Evolutionary conservation across 2,888 invertebrate genomes (phyloP).

Genomic region (Agelastica alni): DNA sequence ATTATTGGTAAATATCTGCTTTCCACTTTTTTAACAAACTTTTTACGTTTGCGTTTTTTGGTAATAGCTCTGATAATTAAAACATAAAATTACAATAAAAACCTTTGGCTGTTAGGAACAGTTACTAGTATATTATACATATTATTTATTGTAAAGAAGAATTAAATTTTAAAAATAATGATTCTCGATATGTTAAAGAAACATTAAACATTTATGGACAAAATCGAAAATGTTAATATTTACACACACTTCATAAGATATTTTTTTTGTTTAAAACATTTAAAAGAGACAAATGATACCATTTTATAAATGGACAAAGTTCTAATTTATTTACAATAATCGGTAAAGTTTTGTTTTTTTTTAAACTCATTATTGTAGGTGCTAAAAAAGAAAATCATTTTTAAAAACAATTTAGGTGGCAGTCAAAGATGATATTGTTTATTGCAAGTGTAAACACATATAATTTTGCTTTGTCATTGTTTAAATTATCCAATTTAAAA

Average conservation of each 20-base stretch:
- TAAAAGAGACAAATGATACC: conserved; percentile 1
- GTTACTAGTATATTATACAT: background rate
- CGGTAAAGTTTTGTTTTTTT: background rate
- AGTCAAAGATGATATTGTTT: too few species aligned
- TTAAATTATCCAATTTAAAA: too few species aligned
- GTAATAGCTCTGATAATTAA: too few species aligned
- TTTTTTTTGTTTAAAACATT: conserved; percentile 11
- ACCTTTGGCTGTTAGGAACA: conserved; percentile 11
- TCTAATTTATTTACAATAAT: background rate
- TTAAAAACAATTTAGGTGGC: too few species aligned
- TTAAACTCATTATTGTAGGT: too few species aligned
- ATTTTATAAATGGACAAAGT: background rate
- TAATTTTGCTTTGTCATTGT: too few species aligned
- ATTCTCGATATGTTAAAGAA: conserved; percentile 39
- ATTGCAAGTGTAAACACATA: too few species aligned
- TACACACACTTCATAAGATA: conserved; percentile 27
- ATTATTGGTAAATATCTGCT: too few species aligned
- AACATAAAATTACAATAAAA: conserved; percentile 1
- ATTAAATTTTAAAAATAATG: conserved; percentile 24
- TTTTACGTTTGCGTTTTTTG: too few species aligned
- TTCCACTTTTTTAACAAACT: too few species aligned
- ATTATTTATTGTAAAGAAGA: conserved; percentile 1
- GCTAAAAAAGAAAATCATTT: too few species aligned
- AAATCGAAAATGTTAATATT: conserved; percentile 34
- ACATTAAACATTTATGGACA: conserved; percentile 31